Evolutionary conservation across 2,797 vertebrate genomes (phyloP), one percentile per base, ranked within the genome.

Genomic region (Carapus acus): DNA sequence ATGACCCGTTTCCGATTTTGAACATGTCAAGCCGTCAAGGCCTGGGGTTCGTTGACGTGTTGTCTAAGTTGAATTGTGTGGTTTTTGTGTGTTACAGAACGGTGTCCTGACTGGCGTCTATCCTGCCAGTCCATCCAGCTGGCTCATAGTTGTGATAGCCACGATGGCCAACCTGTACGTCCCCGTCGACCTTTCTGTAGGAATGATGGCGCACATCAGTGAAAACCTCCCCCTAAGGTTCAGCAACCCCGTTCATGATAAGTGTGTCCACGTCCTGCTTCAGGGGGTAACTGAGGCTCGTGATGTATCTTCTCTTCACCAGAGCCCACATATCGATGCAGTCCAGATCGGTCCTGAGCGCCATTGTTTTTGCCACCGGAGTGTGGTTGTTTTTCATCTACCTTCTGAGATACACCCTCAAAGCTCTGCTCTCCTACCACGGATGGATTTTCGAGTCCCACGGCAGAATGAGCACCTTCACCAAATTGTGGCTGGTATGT

Each of bases 371-470:
- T 77, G 91, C 93, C 73, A 93, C 93, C 0, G 93, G 88, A 1
- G 61, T 91, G 24, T 98, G 94, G 94, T 64, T 92, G 33, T 86
- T 85, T 5, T 78, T 93, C 56, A 92, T 96, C 76, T 84, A 93
- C 62, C 67, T 95, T 2, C 80, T 94, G 68, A 91, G 93, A 48
- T 91, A 92, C 71, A 70, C 83, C 1, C 88, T 96, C 49, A 91
- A 91, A 69, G 73, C 85, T 61, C 89, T 97, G 5, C 92, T 98
- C 11, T 94, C 92, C 57, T 94, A 94, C 82, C 94, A 96, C 0
- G 89, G 90, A 0, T 98, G 94, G 94, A 94, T 98, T 81, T 98
- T 97, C 23, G 92, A 96, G 80, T 88, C 91, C 24, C 94, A 95
- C 1, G 92, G 92, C 8, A 88, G 69, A 80, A 90, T 86, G 79